phyloP scores from a whole-genome alignment of 64 coral and sea anemone genomes.

The Anthopleura sola region DNA sequence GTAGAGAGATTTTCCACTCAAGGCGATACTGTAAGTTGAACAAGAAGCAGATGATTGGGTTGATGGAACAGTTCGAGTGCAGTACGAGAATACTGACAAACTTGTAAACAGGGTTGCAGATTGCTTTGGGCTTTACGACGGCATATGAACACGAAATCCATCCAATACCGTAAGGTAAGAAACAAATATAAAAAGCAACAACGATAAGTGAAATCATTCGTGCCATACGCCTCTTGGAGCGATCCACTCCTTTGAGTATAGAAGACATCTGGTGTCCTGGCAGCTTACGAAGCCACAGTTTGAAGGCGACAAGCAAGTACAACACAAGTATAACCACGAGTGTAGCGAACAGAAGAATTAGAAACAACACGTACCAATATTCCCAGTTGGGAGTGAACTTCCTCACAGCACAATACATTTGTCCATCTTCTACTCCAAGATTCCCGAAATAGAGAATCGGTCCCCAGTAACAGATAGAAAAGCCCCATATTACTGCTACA shows the following conservation, averaged over 20 bases:
- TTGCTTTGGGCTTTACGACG: not conserved
- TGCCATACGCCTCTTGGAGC: too few relatives aligned
- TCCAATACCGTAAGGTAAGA: constrained; percentile 35
- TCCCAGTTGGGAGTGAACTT: too few relatives aligned
- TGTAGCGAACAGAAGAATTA: too few relatives aligned
- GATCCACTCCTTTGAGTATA: too few relatives aligned
- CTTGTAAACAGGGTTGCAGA: constrained; percentile 27
- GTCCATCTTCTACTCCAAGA: too few relatives aligned
- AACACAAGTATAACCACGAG: too few relatives aligned
- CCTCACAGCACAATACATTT: too few relatives aligned
- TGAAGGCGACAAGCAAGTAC: too few relatives aligned
- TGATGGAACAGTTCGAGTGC: constrained; percentile 36
- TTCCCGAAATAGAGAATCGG: constrained; percentile 45
- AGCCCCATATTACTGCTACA: not conserved
- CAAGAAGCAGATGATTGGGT: constrained; percentile 34
- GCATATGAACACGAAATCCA: constrained; percentile 44
- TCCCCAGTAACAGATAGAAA: constrained; percentile 10
- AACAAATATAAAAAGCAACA: constrained; percentile 35
- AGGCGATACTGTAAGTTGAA: constrained; percentile 39
- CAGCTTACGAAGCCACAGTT: too few relatives aligned
- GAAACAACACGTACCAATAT: too few relatives aligned
- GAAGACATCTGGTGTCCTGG: too few relatives aligned
- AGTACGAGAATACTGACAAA: constrained; percentile 25
- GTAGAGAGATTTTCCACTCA: not conserved
- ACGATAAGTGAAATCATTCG: not conserved